Conservation (phyloP, 2,888 invertebrate species). For the Ischnura elegans region DNA sequence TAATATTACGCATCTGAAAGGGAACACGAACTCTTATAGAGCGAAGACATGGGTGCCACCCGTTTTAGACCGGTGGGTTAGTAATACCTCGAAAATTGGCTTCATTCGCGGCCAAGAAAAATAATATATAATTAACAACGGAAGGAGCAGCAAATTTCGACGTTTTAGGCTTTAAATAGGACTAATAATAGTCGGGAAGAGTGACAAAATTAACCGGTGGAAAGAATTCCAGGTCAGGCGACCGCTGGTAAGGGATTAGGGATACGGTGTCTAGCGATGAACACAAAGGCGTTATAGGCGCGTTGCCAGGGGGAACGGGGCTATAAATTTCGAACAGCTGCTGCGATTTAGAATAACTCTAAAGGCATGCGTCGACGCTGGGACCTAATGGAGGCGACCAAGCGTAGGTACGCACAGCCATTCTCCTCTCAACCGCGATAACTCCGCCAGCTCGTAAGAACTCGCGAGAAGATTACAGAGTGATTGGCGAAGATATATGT, state of each 20-base stretch:
- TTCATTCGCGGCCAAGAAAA: not conserved
- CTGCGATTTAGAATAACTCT: not conserved
- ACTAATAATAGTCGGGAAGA: not conserved
- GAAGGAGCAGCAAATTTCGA: not conserved
- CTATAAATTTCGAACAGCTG: slow-evolving; percentile 21
- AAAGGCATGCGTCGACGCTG: not conserved
- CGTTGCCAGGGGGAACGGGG: not conserved
- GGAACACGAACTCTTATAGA: not conserved
- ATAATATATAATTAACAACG: not conserved
- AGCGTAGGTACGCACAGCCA: not conserved
- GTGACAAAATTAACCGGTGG: not conserved
- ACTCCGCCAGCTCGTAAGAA: too few species aligned
- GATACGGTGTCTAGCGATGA: not conserved
- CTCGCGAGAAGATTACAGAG: too few species aligned
- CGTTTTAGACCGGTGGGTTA: not conserved
- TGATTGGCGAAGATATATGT: too few species aligned
- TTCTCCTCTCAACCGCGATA: not conserved
- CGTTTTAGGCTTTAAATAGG: not conserved
- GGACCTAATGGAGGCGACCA: not conserved
- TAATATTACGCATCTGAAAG: not conserved
- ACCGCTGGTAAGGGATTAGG: not conserved
- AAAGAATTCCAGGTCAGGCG: not conserved
- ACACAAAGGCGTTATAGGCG: not conserved
- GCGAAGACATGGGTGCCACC: not conserved
- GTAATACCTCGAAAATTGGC: not conserved